A percentile compares a stretch with the other conserved stretches of the same genome.
These are phyloP conservation scores for Colinus virginianus DNA, from an alignment of 2,113 vertebrate species.

Conservation along the genomic window DNA sequence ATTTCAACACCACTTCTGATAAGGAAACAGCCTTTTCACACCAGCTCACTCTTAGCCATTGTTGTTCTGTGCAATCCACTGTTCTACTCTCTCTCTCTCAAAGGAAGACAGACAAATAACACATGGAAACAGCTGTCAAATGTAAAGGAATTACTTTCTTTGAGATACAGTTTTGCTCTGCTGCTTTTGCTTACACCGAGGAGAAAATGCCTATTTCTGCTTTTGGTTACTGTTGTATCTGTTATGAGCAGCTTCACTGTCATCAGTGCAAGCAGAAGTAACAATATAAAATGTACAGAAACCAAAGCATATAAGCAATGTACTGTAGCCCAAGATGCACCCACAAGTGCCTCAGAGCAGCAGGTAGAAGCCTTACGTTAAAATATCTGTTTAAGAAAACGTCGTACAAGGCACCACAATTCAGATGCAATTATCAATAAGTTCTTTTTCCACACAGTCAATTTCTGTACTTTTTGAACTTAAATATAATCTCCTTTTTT, in stretches of 20 bases:
- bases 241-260: background rate
- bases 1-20: background rate
- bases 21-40: background rate
- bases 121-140: background rate
- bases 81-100: background rate
- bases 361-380: background rate
- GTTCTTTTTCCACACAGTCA: background rate
- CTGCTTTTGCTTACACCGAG: background rate
- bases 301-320: background rate
- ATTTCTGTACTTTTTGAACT: background rate
- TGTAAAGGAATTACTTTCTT: background rate
- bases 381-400: background rate
- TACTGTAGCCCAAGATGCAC: background rate
- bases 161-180: background rate
- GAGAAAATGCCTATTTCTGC: background rate
- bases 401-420: background rate
- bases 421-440: background rate
- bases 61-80: background rate
- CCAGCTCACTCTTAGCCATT: background rate
- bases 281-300: fast-evolving
- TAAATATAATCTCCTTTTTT: background rate
- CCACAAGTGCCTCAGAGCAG: background rate
- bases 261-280: background rate
- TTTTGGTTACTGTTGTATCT: background rate
- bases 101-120: background rate